Percentiles rank a stretch among this genome's conserved stretches.
These are phyloP conservation scores for Scomber japonicus DNA, from an alignment of 2,113 vertebrate genomes.

Conservation along the genomic window DNA sequence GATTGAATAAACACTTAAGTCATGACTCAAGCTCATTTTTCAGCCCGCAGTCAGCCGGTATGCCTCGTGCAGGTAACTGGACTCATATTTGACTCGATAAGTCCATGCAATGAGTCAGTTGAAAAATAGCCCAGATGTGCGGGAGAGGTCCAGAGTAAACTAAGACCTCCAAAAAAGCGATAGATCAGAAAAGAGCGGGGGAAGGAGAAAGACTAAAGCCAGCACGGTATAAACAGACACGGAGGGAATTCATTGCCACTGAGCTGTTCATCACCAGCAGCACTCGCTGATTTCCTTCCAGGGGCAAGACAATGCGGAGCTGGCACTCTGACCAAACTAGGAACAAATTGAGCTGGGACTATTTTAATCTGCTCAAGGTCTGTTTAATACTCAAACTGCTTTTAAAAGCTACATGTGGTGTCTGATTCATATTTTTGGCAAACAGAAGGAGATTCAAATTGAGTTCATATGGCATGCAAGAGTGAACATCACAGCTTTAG, in stretches of 20 bases:
- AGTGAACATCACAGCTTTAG: slow-evolving; percentile 39
- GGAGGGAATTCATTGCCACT: slow-evolving; percentile 48
- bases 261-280: slow-evolving; percentile 40
- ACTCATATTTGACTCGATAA: slow-evolving; percentile 56
- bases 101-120: slow-evolving; percentile 33
- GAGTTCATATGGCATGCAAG: slow-evolving; percentile 29
- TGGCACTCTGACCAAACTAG: slow-evolving; percentile 72
- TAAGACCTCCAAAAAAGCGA: slow-evolving; percentile 50
- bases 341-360: slow-evolving; percentile 43
- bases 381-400: slow-evolving; percentile 29
- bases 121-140: slow-evolving; percentile 46
- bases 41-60: slow-evolving; percentile 39
- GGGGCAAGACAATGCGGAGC: slow-evolving; percentile 49
- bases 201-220: slow-evolving; percentile 20
- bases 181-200: slow-evolving; percentile 56
- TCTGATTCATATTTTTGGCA: slow-evolving; percentile 31
- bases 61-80: slow-evolving; percentile 59
- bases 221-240: slow-evolving; percentile 56
- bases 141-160: slow-evolving; percentile 56
- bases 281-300: slow-evolving; percentile 69
- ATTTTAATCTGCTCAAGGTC: slow-evolving; percentile 38
- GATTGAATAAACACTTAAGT: slow-evolving; percentile 71
- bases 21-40: slow-evolving; percentile 46
- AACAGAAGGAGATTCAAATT: slow-evolving; percentile 18
- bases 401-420: slow-evolving; percentile 33